Evolutionary conservation across 2,888 invertebrate species (phyloP).

Genomic region (Cosmorhoe ocellata): DNA sequence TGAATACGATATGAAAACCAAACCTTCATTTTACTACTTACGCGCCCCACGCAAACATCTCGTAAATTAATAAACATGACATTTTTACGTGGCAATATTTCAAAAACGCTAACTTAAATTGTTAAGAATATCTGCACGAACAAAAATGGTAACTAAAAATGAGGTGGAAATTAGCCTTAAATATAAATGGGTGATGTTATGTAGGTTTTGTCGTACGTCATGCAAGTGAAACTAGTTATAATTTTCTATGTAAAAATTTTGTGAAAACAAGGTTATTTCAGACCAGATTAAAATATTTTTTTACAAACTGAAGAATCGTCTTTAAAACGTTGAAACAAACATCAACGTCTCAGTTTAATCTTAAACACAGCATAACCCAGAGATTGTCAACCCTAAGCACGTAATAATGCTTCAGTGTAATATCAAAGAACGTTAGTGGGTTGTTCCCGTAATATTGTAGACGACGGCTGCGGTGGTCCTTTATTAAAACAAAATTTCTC

Average conservation of each 20-base stretch:
- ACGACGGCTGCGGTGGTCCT: constrained; percentile 74
- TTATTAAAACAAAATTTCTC: constrained; percentile 81
- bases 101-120: neutral
- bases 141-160: too few relatives aligned
- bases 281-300: too few relatives aligned
- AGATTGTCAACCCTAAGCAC: constrained; percentile 72
- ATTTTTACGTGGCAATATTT: constrained; percentile 5
- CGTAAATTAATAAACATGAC: constrained; percentile 10
- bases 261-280: too few relatives aligned
- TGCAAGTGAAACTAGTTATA: too few relatives aligned
- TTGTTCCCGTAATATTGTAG: constrained; percentile 73
- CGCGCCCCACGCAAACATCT: neutral
- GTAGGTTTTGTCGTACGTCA: too few relatives aligned
- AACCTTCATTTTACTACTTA: neutral
- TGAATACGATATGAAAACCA: neutral
- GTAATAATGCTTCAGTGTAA: constrained; percentile 76
- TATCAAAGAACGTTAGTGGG: constrained; percentile 77
- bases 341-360: constrained; percentile 43
- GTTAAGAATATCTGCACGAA: neutral
- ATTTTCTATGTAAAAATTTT: too few relatives aligned
- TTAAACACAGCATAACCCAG: constrained; percentile 54
- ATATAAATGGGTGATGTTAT: too few relatives aligned
- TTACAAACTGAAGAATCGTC: neutral
- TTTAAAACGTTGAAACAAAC: constrained; percentile 23
- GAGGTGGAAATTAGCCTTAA: too few relatives aligned